Base-by-base conservation (phyloP, 2,888 invertebrate genomes). In the Smittia aterrima region DNA sequence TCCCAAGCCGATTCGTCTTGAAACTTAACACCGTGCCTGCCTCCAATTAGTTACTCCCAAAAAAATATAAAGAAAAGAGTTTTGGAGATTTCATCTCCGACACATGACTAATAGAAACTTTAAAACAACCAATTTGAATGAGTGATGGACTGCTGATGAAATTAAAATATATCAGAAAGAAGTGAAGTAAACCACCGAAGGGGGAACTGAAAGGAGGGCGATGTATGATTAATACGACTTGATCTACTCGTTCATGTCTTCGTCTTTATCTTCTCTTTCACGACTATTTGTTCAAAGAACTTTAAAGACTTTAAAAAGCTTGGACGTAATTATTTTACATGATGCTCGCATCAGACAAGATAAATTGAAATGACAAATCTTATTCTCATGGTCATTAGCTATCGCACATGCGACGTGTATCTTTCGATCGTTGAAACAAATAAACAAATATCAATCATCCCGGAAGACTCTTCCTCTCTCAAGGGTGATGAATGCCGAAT, bases 141-240 rank as follows among this genome's bases (percentile, higher is more conserved):
- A 72, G 20, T 72, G 72, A 72, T 72, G 58, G 72, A 62, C 72
- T 72, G 74, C 25, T 74, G 74, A 74, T 74, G 74, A 74, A 74
- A 74, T 74, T 66, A 66, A 74, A 74, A 66, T 64, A 47, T 64
- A 66, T 73, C 41, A 62, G 62, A 41, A 62, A n/a, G n/a, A n/a
- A 20, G 27, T 64, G 25, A 27, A 64, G 25, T 64, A 27, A n/a
- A 64, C 64, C 64, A 64, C 24, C 25, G 27, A 64, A 13, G 24
- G 27, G 25, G 64, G 16, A 27, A 58, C 4, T 3, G 64, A 64
- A 64, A 27, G n/a, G 72, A 62, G 27, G 58, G 62, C 54, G 54
- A 71, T 27, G 11, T 72, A 40, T 72, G 72, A 72, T 72, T 72
- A 72, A 72, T 72, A 25, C 53, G 9, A 7, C 53, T n/a, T 58